Percentiles rank a stretch among this genome's conserved stretches.
These are phyloP conservation scores for Enteromius paludinosus DNA, from an alignment of 2,797 vertebrate species.

Conservation along the genomic window DNA sequence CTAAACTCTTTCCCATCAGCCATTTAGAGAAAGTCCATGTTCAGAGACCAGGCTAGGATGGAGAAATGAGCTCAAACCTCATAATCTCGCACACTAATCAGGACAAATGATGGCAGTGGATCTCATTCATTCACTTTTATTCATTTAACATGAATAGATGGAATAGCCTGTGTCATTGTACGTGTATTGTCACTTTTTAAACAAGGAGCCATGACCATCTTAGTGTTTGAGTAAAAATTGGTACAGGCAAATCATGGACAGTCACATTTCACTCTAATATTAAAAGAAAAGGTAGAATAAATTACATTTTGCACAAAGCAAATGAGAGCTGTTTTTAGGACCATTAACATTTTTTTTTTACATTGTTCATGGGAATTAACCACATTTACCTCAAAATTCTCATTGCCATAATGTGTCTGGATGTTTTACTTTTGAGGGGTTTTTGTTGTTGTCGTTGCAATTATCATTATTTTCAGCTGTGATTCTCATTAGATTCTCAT, in stretches of 20 bases:
- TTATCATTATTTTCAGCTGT: background rate
- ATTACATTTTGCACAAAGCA: background rate
- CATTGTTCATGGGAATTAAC: background rate
- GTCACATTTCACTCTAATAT: background rate
- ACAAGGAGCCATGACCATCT: background rate
- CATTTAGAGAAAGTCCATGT: background rate
- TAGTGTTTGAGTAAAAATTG: background rate
- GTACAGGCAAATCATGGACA: background rate
- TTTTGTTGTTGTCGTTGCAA: background rate
- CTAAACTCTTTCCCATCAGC: background rate
- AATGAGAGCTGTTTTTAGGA: background rate
- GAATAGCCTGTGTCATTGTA: background rate
- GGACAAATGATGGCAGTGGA: background rate
- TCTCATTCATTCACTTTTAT: background rate
- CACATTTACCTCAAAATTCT: background rate
- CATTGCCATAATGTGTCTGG: conserved; percentile 11
- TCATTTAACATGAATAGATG: background rate
- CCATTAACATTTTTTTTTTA: background rate
- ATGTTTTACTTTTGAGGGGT: background rate
- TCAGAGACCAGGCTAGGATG: background rate
- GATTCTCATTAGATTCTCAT: background rate
- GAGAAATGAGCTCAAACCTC: background rate
- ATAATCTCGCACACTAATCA: background rate
- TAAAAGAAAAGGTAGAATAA: background rate
- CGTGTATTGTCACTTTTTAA: conserved; percentile 5